Conservation (phyloP, 35 echinoderm and acorn worm species). For the Stichopus chloronotus region DNA sequence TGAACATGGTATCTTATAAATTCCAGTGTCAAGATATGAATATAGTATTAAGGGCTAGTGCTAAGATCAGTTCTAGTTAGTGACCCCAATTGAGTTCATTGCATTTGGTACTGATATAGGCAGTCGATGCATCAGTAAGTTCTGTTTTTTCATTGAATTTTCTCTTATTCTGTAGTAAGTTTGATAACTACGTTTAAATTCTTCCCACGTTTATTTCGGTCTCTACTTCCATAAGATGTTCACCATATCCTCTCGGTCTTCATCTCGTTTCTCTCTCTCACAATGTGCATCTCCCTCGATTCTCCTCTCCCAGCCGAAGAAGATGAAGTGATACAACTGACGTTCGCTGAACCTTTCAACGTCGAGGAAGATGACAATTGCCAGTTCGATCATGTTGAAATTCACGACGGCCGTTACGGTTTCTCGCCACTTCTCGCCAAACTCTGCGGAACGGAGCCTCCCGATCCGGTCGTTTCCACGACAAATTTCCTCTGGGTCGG, state of each 20-base stretch:
- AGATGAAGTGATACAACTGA: conserved; percentile 73
- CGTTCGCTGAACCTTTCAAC: conserved; percentile 51
- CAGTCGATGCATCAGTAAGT: too few relatives aligned
- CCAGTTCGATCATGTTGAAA: conserved; percentile 73
- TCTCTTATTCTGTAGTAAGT: too few relatives aligned
- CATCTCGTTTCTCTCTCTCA: neutral
- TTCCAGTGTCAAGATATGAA: too few relatives aligned
- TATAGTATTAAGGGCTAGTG: too few relatives aligned
- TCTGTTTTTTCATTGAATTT: too few relatives aligned
- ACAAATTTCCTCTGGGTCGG: conserved; percentile 68
- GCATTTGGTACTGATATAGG: too few relatives aligned
- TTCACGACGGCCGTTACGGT: conserved; percentile 76
- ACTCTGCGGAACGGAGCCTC: conserved; percentile 56
- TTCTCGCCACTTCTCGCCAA: conserved; percentile 67
- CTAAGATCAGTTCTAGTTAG: too few relatives aligned
- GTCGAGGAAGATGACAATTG: conserved; percentile 65
- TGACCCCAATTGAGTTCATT: too few relatives aligned
- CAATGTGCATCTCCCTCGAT: neutral
- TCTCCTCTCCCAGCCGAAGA: conserved; percentile 55
- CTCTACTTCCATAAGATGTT: neutral
- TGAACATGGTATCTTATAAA: too few relatives aligned
- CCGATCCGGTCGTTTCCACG: conserved; percentile 55
- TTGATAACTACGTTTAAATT: too few relatives aligned
- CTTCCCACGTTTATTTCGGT: too few relatives aligned
- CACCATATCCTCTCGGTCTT: neutral